These are phyloP conservation scores for Thunnus thynnus DNA, from an alignment of 2,113 vertebrate species.

Conservation along the genomic window DNA sequence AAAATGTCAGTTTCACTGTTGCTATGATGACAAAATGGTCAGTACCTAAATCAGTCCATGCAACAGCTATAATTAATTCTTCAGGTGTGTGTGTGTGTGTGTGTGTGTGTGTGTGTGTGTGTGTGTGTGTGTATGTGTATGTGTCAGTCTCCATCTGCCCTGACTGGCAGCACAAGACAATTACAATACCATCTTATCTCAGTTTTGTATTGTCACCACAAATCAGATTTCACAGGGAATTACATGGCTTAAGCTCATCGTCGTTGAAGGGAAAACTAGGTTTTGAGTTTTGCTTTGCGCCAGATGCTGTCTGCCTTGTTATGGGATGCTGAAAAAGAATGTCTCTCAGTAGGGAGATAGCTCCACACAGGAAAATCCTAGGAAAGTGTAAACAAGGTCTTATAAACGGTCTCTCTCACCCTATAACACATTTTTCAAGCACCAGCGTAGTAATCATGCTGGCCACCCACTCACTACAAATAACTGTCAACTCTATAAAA, in stretches of 20 bases:
- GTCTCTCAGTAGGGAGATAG: constrained; percentile 3
- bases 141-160: constrained; percentile 10
- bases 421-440: constrained; percentile 29
- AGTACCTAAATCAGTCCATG: neutral
- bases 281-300: constrained; percentile 18
- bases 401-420: constrained; percentile 23
- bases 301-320: constrained; percentile 29
- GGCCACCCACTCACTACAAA: constrained; percentile 53
- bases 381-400: constrained; percentile 49
- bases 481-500: constrained; percentile 48
- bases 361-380: neutral
- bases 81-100: constrained; percentile 16
- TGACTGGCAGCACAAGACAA: constrained; percentile 51
- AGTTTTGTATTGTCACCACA: constrained; percentile 51
- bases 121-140: constrained; percentile 11
- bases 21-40: constrained; percentile 1
- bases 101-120: constrained; percentile 14
- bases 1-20: neutral
- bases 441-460: constrained; percentile 42
- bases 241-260: constrained; percentile 42
- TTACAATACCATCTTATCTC: constrained; percentile 57
- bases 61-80: constrained; percentile 25
- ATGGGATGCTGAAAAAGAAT: constrained; percentile 16
- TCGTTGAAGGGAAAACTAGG: constrained; percentile 24
- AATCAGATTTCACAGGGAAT: constrained; percentile 71